These are phyloP conservation scores for Dasypolia templi DNA, from an alignment of 2,888 invertebrate genomes.

Conservation along the genomic window DNA sequence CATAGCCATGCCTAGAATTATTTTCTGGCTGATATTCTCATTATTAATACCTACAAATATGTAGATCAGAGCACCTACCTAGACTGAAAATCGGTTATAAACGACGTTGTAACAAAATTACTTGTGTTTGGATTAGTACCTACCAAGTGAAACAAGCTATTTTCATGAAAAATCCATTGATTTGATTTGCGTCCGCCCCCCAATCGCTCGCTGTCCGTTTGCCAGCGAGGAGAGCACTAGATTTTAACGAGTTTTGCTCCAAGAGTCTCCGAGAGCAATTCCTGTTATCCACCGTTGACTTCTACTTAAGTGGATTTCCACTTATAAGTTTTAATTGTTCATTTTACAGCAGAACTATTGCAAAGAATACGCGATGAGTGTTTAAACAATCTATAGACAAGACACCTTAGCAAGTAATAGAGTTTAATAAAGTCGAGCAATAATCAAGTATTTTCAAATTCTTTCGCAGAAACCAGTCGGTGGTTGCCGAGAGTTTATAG, in stretches of 20 bases:
- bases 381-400: conserved; percentile 11
- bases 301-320: conserved; percentile 74
- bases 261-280: conserved; percentile 79
- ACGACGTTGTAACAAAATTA: neutral
- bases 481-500: conserved; percentile 70
- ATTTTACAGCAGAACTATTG: conserved; percentile 52
- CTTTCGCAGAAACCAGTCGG: conserved; percentile 64
- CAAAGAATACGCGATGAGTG: neutral
- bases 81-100: neutral
- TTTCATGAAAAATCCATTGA: conserved; percentile 62
- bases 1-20: neutral
- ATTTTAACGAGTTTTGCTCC: conserved; percentile 85
- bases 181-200: conserved; percentile 62
- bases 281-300: conserved; percentile 76
- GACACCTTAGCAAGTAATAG: neutral
- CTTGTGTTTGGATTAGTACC: neutral
- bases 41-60: neutral
- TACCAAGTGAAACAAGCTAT: conserved; percentile 24
- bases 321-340: conserved; percentile 77
- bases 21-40: neutral
- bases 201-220: conserved; percentile 61
- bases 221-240: conserved; percentile 79
- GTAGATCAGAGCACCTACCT: neutral
- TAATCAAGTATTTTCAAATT: conserved; percentile 75
- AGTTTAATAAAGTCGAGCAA: conserved; percentile 63